Conservation (phyloP, 2,113 vertebrate genomes). For the Malurus elegans region DNA sequence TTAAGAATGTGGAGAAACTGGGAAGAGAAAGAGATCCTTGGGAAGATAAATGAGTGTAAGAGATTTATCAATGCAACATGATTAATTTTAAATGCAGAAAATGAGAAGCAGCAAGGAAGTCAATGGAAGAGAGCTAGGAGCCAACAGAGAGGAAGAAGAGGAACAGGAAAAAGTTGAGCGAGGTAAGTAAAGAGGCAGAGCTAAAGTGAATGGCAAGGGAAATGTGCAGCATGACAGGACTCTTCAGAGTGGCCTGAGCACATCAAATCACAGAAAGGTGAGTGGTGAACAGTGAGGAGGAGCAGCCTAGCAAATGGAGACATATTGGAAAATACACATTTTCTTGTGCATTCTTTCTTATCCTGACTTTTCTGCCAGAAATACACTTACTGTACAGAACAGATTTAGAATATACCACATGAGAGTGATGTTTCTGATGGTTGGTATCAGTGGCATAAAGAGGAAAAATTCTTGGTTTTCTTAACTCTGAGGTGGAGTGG, state of each 20-base stretch:
- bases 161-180: not conserved
- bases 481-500: not conserved
- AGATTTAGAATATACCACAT: not conserved
- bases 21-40: not conserved
- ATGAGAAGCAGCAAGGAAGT: not conserved
- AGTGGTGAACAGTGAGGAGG: not conserved
- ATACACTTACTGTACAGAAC: not conserved
- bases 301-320: not conserved
- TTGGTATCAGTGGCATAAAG: not conserved
- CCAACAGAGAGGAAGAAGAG: not conserved
- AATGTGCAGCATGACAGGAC: not conserved
- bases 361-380: not conserved
- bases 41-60: not conserved
- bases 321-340: not conserved
- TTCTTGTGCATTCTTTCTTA: not conserved
- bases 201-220: not conserved
- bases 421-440: not conserved
- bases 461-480: not conserved
- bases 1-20: not conserved
- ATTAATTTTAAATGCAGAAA: not conserved
- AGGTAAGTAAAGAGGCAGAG: not conserved
- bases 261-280: not conserved
- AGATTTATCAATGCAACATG: conserved; percentile 13
- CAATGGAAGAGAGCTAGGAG: not conserved
- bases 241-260: not conserved